Evolutionary conservation across 2,113 vertebrate species (phyloP).

Genomic region (Alethe diademata): DNA sequence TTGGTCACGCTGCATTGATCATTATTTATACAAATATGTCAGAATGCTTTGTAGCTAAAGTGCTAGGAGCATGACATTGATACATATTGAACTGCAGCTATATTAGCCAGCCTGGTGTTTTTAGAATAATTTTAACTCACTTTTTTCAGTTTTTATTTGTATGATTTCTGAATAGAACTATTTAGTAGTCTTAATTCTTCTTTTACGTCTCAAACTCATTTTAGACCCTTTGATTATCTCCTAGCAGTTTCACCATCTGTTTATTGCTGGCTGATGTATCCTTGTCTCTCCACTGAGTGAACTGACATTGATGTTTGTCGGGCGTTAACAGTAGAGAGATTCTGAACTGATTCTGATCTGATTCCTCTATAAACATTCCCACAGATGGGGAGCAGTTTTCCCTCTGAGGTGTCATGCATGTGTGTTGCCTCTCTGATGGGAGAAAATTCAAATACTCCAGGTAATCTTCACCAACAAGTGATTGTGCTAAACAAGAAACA

Average conservation of each 20-base stretch:
- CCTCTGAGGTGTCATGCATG: neutral
- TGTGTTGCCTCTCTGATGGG: neutral
- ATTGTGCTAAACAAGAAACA: neutral
- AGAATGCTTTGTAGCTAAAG: neutral
- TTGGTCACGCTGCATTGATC: neutral
- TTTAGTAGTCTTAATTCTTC: neutral
- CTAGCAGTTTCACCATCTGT: slow-evolving; percentile 15
- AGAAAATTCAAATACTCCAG: neutral
- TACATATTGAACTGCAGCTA: neutral
- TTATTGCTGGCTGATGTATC: neutral
- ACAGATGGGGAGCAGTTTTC: neutral
- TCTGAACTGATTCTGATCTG: neutral
- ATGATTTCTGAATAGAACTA: neutral
- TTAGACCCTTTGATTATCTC: neutral
- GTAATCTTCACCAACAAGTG: neutral
- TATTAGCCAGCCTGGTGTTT: neutral
- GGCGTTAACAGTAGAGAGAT: neutral
- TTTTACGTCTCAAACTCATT: neutral
- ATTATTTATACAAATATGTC: neutral
- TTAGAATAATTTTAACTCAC: neutral
- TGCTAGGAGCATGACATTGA: neutral
- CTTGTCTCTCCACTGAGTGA: neutral
- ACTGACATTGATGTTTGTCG: neutral
- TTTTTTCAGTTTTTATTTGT: neutral
- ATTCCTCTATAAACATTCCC: no score